These are phyloP conservation scores for Lepus timidus DNA, from an alignment of 2,113 vertebrate species.

Conservation along the genomic window DNA sequence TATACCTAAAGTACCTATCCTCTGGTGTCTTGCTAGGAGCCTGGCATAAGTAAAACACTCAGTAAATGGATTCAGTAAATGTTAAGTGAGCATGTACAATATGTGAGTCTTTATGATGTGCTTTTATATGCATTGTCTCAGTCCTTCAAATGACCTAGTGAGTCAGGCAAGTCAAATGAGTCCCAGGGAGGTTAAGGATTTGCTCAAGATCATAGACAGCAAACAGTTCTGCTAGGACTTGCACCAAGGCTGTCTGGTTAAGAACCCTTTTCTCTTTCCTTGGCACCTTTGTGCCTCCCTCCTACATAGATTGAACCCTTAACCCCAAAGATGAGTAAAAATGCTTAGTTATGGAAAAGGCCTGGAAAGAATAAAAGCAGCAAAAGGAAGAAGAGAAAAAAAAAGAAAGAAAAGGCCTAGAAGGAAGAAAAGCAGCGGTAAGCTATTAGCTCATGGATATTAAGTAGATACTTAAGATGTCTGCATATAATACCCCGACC, in stretches of 20 bases:
- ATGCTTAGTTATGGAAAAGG: neutral
- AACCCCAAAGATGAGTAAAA: constrained; percentile 7
- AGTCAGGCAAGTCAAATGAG: constrained; percentile 58
- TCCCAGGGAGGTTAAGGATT: neutral
- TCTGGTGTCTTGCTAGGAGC: neutral
- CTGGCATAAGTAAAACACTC: neutral
- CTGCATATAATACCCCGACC: neutral
- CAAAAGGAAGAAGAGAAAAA: no score
- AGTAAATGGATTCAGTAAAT: constrained; percentile 25
- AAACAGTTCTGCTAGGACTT: constrained; percentile 17
- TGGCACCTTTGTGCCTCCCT: neutral
- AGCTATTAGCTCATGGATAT: neutral
- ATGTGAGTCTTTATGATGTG: neutral
- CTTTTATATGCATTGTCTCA: constrained; percentile 60
- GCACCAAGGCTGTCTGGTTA: neutral
- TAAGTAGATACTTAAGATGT: neutral
- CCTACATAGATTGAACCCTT: neutral
- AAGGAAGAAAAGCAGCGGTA: neutral
- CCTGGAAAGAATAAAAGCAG: neutral
- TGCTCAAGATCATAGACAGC: neutral
- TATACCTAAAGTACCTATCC: neutral
- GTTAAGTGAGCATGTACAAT: constrained; percentile 4
- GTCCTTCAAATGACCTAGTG: constrained; percentile 52
- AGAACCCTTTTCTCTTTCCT: neutral
- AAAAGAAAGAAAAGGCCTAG: neutral